Evolutionary conservation across 2,113 vertebrate genomes (phyloP).

Genomic region (Orcinus orca): DNA sequence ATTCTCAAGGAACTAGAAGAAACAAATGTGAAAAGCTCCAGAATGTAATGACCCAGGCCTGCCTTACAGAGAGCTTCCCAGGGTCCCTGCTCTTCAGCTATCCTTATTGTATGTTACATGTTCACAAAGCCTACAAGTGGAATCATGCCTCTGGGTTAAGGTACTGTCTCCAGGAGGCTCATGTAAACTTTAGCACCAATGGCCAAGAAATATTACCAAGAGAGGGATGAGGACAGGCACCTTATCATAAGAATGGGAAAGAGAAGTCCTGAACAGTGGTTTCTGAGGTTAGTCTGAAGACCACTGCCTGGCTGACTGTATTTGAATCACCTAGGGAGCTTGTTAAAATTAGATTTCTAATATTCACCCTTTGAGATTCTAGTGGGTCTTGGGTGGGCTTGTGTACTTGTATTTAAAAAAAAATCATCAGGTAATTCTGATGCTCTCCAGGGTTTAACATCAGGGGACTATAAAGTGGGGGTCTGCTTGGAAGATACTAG

Average conservation of each 20-base stretch:
- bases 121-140: neutral
- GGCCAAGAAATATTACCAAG: neutral
- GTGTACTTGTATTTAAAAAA: neutral
- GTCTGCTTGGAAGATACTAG: neutral
- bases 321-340: neutral
- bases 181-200: neutral
- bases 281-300: neutral
- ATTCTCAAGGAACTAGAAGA: neutral
- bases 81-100: neutral
- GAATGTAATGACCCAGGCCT: neutral
- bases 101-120: neutral
- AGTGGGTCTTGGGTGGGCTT: neutral
- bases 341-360: constrained; percentile 29
- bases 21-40: neutral
- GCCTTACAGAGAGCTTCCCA: neutral
- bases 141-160: neutral
- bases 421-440: neutral
- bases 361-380: neutral
- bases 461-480: neutral
- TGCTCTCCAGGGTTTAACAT: neutral
- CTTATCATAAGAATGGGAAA: neutral
- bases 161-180: neutral
- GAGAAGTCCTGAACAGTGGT: neutral
- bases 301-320: neutral
- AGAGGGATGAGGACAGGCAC: neutral